These are phyloP conservation scores for Leucophenga montana DNA, from an alignment of 2,888 invertebrate genomes.

Conservation along the genomic window DNA sequence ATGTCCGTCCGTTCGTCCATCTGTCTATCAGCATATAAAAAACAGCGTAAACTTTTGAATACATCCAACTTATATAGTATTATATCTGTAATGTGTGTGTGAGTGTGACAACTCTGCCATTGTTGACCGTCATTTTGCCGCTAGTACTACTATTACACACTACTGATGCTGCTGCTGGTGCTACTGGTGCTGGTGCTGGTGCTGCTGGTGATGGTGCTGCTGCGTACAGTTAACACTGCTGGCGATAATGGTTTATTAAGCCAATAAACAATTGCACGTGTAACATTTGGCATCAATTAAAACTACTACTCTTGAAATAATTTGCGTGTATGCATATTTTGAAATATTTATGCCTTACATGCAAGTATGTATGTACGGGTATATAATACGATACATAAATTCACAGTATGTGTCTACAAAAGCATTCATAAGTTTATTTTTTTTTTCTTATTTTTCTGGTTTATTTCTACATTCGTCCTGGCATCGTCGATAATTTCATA, in stretches of 20 bases:
- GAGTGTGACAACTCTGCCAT: no score
- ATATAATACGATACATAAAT: no score
- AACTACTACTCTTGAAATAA: no score
- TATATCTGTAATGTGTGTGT: no score
- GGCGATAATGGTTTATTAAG: constrained; percentile 42
- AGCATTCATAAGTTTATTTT: not conserved
- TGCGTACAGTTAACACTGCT: constrained; percentile 13
- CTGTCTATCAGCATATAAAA: no score
- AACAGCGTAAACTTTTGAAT: no score
- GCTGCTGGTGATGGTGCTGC: not conserved
- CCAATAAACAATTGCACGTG: constrained; percentile 31
- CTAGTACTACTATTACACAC: no score
- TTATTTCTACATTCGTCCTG: not conserved
- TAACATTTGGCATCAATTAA: not conserved
- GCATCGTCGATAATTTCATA: not conserved
- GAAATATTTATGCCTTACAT: no score
- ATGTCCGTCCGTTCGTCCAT: no score
- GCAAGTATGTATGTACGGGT: no score
- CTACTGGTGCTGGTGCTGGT: not conserved
- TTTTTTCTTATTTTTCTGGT: not conserved
- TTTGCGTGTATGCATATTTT: no score
- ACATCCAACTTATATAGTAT: no score
- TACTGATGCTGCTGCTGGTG: not conserved
- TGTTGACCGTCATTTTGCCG: constrained; percentile 3
- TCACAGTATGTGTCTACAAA: not conserved